Base-by-base conservation (phyloP, 1,140 invertebrate genomes). In the Apis laboriosa region DNA sequence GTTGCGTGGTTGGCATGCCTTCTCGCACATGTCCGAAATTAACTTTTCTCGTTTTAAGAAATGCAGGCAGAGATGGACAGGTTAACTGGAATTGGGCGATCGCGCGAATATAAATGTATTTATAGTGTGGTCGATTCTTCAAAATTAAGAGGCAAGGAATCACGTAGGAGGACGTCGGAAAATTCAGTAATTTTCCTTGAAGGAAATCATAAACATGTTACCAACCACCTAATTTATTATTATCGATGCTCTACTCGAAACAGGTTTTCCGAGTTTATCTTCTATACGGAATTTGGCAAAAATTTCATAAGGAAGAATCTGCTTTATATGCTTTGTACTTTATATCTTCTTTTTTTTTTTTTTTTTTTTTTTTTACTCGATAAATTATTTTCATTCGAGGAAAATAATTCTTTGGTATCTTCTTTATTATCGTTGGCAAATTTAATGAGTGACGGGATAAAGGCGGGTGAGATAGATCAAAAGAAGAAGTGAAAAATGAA, bases 11-110 rank as follows among this genome's bases (percentile, higher is more conserved):
- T 82, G 80, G 74, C 80, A 24, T 82, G 80, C 64, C 43, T 77
- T 82, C 80, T 3, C 11, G 73, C 53, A 15, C 53, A 60, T 28
- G 73, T 81, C 73, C 73, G 72, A 77, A 77, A 82, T 82, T 82
- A 82, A 77, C 80, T 82, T 77, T 82, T 61, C 80, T 68, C 24
- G 73, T 82, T 64, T 82, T 64, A 77, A 60, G 17, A 55, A 4
- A 17, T 24, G 11, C 24, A 15, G 64, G 11, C 12, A 70, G 43
- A 68, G 55, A 82, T 76, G 58, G 80, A 68, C 63, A 66, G 28
- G 80, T 34, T 24, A 75, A 81, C 63, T 63, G 73, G 63, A 68
- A 76, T 43, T 55, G 13, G 21, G 19, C 24, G 61, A 75, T 66
- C 58, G 53, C 58, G 53, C 8, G 72, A 49, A 76, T 56, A 21